Evolutionary conservation across 2,888 invertebrate genomes (phyloP).

Genomic region (Schizotus pectinicornis): DNA sequence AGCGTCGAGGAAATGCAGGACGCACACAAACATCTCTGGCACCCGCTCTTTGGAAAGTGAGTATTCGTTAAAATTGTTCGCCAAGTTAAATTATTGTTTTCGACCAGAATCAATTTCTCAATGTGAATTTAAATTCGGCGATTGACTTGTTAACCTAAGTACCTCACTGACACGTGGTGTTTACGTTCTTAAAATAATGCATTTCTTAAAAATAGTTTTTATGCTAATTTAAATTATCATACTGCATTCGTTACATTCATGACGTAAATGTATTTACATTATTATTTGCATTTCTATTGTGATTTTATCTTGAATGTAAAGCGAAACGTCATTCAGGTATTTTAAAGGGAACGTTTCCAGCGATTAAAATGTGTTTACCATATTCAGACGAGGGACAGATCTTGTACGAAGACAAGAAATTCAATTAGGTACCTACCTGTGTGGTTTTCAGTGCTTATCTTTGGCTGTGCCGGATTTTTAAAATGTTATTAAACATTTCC

Average conservation of each 20-base stretch:
- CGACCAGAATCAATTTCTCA: too few species aligned
- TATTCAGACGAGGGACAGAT: too few species aligned
- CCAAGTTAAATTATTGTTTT: too few species aligned
- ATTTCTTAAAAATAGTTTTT: too few species aligned
- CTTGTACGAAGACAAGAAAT: too few species aligned
- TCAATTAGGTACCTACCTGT: too few species aligned
- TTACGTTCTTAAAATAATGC: not conserved
- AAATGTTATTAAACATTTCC: too few species aligned
- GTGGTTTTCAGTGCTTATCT: too few species aligned
- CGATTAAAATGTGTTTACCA: constrained; percentile 17
- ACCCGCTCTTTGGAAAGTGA: constrained; percentile 87
- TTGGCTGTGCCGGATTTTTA: too few species aligned
- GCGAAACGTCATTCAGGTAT: constrained; percentile 12
- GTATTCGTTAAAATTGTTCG: constrained; percentile 47
- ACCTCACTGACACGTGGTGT: not conserved
- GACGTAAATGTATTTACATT: constrained; percentile 17
- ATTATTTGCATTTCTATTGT: constrained; percentile 25
- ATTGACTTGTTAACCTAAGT: too few species aligned
- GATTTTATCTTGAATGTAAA: constrained; percentile 21
- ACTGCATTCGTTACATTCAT: constrained; percentile 22
- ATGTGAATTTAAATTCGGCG: too few species aligned
- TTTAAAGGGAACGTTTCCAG: constrained; percentile 18
- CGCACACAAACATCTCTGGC: constrained; percentile 77
- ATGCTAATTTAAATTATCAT: constrained; percentile 14
- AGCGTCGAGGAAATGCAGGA: constrained; percentile 65